phyloP scores from a whole-genome alignment of 1,140 invertebrate species.

The Nilaparvata lugens region DNA sequence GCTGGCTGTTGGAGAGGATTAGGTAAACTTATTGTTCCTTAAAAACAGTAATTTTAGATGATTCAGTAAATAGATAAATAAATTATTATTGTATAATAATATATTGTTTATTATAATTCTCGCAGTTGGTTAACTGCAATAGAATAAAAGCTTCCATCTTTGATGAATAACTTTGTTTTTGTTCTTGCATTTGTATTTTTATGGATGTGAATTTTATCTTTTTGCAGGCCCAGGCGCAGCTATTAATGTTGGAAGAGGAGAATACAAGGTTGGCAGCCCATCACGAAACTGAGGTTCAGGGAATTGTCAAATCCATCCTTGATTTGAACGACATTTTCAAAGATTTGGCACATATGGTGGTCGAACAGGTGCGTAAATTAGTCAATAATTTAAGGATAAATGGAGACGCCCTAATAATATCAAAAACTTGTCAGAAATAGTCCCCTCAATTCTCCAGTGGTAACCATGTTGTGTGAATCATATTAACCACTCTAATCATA shows the following conservation, averaged over 20 bases:
- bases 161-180: conserved; percentile 9
- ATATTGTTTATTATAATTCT: not conserved
- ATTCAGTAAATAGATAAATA: no score
- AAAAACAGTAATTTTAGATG: no score
- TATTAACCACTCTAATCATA: no score
- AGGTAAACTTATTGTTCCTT: no score
- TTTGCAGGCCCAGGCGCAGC: conserved; percentile 48
- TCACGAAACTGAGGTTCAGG: conserved; percentile 80
- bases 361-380: conserved; percentile 44
- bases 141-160: not conserved
- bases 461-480: no score
- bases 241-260: conserved; percentile 74
- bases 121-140: conserved; percentile 9
- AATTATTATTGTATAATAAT: no score
- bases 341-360: conserved; percentile 51
- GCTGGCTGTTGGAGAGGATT: no score
- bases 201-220: no score
- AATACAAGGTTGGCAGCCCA: conserved; percentile 65
- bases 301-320: conserved; percentile 83
- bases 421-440: no score
- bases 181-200: no score
- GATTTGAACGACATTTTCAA: conserved; percentile 93
- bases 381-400: not conserved
- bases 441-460: no score
- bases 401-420: not conserved